Conservation (phyloP, 1,140 invertebrate genomes). For the Aphelenchoides avenae region DNA sequence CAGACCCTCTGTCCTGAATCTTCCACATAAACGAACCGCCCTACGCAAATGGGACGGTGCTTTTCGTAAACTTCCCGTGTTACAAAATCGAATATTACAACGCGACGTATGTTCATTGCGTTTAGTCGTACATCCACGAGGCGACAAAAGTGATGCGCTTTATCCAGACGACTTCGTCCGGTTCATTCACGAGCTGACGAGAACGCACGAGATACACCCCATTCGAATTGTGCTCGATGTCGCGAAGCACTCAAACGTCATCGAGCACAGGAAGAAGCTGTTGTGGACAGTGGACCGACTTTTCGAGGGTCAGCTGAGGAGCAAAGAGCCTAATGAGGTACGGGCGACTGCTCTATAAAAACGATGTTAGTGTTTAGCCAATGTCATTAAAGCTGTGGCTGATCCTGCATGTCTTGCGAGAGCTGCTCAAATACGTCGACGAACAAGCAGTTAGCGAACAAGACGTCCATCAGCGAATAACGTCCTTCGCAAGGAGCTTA, state of each 20-base stretch:
- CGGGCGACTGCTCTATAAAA: slow-evolving; percentile 43
- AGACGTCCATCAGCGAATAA: slow-evolving; percentile 12
- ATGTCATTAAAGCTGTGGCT: slow-evolving; percentile 57
- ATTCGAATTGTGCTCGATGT: slow-evolving; percentile 50
- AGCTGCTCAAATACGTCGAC: slow-evolving; percentile 49
- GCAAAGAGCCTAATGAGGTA: slow-evolving; percentile 80
- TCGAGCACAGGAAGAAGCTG: slow-evolving; percentile 73
- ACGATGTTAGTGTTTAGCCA: slow-evolving; percentile 35
- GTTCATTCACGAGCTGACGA: slow-evolving; percentile 78
- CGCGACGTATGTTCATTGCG: no score
- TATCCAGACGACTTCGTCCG: slow-evolving; percentile 71
- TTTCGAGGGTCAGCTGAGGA: slow-evolving; percentile 80
- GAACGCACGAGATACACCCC: slow-evolving; percentile 67
- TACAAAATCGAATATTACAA: no score
- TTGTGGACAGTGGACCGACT: slow-evolving; percentile 77
- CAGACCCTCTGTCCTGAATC: no score
- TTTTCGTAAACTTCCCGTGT: no score
- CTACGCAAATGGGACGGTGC: no score
- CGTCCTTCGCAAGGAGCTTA: slow-evolving; percentile 25
- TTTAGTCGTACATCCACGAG: slow-evolving; percentile 53
- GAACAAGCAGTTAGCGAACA: slow-evolving; percentile 9
- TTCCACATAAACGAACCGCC: no score
- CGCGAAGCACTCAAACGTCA: slow-evolving; percentile 69
- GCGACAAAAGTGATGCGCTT: slow-evolving; percentile 73
- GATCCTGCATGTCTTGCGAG: slow-evolving; percentile 41